phyloP scores from a whole-genome alignment of 2,888 invertebrate genomes.

The Tromatobia lineatoria region DNA sequence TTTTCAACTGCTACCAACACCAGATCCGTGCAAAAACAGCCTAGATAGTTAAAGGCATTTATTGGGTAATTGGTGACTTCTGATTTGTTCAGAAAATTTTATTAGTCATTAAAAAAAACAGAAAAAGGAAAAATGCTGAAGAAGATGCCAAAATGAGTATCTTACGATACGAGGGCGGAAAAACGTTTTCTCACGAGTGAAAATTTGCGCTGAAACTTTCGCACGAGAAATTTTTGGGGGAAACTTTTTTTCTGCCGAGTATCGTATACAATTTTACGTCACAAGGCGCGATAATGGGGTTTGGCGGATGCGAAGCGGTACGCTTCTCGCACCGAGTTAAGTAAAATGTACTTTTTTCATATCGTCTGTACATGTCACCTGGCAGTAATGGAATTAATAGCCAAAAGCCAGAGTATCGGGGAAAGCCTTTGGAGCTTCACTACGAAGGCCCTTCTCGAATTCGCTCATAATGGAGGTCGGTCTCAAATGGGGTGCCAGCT shows the following conservation, averaged over 20 bases:
- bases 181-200: too few relatives aligned
- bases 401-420: constrained; percentile 10
- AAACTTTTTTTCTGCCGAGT: too few relatives aligned
- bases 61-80: neutral
- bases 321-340: too few relatives aligned
- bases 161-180: too few relatives aligned
- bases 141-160: neutral
- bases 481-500: constrained; percentile 20
- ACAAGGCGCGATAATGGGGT: too few relatives aligned
- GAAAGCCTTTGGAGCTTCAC: neutral
- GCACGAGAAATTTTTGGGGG: too few relatives aligned
- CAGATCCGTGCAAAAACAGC: too few relatives aligned
- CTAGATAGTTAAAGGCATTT: neutral
- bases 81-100: neutral
- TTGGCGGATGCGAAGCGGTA: too few relatives aligned
- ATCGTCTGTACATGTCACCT: constrained; percentile 8
- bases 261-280: too few relatives aligned
- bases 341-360: neutral
- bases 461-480: constrained; percentile 36
- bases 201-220: too few relatives aligned
- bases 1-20: too few relatives aligned
- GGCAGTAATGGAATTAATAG: constrained; percentile 46
- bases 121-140: neutral
- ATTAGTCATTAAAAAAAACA: neutral
- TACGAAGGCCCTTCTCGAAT: constrained; percentile 23